Percentiles rank a stretch among this genome's conserved stretches.
Evolutionary conservation across 2,113 vertebrate genomes (phyloP).

Genomic region (Rhynchomys soricoides): DNA sequence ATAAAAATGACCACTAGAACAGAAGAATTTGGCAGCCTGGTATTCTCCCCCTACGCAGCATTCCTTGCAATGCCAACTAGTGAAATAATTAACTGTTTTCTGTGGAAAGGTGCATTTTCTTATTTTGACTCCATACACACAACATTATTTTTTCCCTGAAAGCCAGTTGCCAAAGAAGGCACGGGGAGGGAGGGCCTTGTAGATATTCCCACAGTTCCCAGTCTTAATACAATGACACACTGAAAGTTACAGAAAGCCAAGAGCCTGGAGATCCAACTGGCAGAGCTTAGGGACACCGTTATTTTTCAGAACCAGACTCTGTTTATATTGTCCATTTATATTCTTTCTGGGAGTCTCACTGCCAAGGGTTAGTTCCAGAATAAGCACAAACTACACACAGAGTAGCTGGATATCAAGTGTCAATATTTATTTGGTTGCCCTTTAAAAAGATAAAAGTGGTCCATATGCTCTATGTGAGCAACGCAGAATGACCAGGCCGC

Average conservation of each 20-base stretch:
- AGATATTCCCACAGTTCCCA: conserved; percentile 18
- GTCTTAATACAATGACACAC: not conserved
- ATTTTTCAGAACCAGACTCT: not conserved
- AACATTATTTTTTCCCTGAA: not conserved
- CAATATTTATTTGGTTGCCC: conserved; percentile 33
- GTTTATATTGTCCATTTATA: conserved; percentile 1
- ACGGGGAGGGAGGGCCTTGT: not conserved
- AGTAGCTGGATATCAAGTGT: conserved; percentile 51
- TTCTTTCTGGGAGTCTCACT: conserved; percentile 45
- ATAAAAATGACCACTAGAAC: conserved; percentile 15
- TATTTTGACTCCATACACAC: not conserved
- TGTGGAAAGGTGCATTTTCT: not conserved
- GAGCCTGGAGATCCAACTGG: not conserved
- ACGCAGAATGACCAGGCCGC: not conserved
- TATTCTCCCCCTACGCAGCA: not conserved
- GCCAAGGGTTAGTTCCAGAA: conserved; percentile 47
- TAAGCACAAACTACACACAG: conserved; percentile 35
- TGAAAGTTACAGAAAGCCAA: conserved; percentile 33
- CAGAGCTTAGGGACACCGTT: not conserved
- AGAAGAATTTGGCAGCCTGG: conserved; percentile 12
- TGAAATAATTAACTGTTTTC: conserved; percentile 45
- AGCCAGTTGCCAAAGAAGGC: conserved; percentile 32
- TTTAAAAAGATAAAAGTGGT: not conserved
- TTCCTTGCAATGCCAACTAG: conserved; percentile 14
- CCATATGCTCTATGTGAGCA: conserved; percentile 24